Evolutionary conservation across 2,113 vertebrate species (phyloP), one percentile per base, ranked within the genome.

Genomic region (Xyrauchen texanus): DNA sequence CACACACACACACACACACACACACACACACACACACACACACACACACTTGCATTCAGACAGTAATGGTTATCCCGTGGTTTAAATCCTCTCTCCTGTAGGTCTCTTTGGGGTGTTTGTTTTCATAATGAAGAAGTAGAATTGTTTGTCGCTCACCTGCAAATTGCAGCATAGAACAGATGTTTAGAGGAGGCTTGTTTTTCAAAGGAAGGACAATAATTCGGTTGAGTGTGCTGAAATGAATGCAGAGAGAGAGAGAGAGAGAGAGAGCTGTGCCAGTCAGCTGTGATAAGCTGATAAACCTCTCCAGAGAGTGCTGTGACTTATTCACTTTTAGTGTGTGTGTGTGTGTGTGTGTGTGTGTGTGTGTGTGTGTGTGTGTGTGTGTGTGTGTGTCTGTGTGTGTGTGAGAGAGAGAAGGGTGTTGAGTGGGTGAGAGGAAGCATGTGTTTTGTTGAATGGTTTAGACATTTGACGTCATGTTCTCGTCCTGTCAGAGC

Each of bases 211-310:
- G 47, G 49, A 55, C 74, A 76, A 55, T 76, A 65, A 4, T 8
- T 53, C 47, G 71, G 51, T 55, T 52, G 49, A 76, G 44, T 65
- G 34, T 45, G 34, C 62, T 12, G 62, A 12, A 64, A 65, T 4
- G 13, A 49, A n/a, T 8, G 42, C 13, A 16, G 58, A 63, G 34
- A 65, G 9, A 76, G 34, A 3, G 49, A 34, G 34, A 0, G 47
- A 7, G 9, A 34, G 21, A 34, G 47, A 7, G 9, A 55, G 12
- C 21, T 42, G 13, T 61, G 9, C 65, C 62, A 76, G 74, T 76
- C 34, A 76, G 74, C 62, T 64, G 62, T 55, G 62, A 76, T 76
- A 76, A 76, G 49, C 62, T 8, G 46, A 63, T 74, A 63, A 76
- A 76, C 49, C 8, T 8, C 49, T 76, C 62, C 62, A 65, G 62